Evolutionary conservation across 2,888 invertebrate genomes (phyloP), one percentile per base, ranked within the genome.

Genomic region (Andrena dorsata): DNA sequence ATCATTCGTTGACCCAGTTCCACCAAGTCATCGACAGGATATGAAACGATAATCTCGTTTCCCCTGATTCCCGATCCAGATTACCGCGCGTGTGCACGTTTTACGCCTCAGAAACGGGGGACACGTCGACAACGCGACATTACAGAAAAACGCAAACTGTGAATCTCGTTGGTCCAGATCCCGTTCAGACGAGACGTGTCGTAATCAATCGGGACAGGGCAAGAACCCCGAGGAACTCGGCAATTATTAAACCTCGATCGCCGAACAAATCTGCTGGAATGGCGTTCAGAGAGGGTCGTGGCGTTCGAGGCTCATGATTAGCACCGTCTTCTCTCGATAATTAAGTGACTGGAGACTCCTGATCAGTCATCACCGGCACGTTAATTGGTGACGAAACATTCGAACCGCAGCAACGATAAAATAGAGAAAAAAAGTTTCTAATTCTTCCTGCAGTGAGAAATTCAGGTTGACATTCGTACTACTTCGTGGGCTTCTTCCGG

Each of bases 11-110:
- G 85, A 90, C 88, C 90, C 83, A 90, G 86, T 89, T 89, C 20
- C 13, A n/a, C 6, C 10, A 16, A 41, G 64, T 26, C 32, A 74
- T 78, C 70, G 80, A 26, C 86, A 88, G 86, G 84, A 89, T 88
- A 89, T 75, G 83, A 88, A 85, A 86, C 85, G 85, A 88, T 89
- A 86, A 90, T 90, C 80, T 76, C 76, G 85, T 83, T 83, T 82
- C 82, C 74, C 77, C 76, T 70, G 83, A 87, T 88, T 75, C 68
- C 78, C 72, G 85, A 83, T 88, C 86, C 78, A 80, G 78, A 86
- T 41, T 85, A 84, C 76, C 65, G 8, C 51, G 68, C 65, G 41
- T 63, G 51, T 70, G 32, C 64, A 49, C 7, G 7, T 51, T 20
- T 51, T 51, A 35, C 30, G 20, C 32, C 79, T n/a, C 80, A 23